Conservation (phyloP, 30 jellyfish, hydroid and myxozoan species). For the Aurelia sp. region DNA sequence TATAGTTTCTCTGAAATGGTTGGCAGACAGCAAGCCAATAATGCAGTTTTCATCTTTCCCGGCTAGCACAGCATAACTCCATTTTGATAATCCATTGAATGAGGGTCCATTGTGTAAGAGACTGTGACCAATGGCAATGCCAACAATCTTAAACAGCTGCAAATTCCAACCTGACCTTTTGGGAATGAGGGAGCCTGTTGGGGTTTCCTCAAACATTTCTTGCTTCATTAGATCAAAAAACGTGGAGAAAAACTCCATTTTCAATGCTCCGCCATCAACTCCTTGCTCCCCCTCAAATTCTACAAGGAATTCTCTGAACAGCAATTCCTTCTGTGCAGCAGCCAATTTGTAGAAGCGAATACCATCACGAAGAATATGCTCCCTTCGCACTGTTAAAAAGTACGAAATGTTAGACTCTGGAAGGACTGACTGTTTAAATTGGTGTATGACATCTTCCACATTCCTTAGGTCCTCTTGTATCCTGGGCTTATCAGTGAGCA, state of each 20-base stretch:
- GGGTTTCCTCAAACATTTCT: conserved; percentile 44
- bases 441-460: not conserved
- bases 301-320: not conserved
- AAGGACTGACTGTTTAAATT: not conserved
- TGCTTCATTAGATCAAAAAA: conserved; percentile 21
- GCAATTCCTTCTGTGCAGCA: conserved; percentile 14
- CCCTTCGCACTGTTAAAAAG: conserved; percentile 3
- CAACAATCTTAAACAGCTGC: conserved; percentile 52
- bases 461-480: not conserved
- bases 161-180: conserved; percentile 69
- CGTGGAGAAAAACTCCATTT: conserved; percentile 26
- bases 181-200: conserved; percentile 49
- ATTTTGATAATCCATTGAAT: conserved; percentile 6
- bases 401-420: not conserved
- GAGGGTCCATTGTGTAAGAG: conserved; percentile 59
- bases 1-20: conserved; percentile 1
- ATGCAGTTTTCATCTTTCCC: conserved; percentile 27
- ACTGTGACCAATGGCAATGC: conserved; percentile 65
- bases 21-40: conserved; percentile 2
- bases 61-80: conserved; percentile 26
- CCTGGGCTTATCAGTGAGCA: not conserved
- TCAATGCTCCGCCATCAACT: conserved; percentile 37
- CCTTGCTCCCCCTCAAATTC: conserved; percentile 18
- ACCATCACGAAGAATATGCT: conserved; percentile 3
- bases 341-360: conserved; percentile 35